Evolutionary conservation across 2,113 vertebrate species (phyloP), one percentile per base, ranked within the genome.

Genomic region (Vidua chalybeata): DNA sequence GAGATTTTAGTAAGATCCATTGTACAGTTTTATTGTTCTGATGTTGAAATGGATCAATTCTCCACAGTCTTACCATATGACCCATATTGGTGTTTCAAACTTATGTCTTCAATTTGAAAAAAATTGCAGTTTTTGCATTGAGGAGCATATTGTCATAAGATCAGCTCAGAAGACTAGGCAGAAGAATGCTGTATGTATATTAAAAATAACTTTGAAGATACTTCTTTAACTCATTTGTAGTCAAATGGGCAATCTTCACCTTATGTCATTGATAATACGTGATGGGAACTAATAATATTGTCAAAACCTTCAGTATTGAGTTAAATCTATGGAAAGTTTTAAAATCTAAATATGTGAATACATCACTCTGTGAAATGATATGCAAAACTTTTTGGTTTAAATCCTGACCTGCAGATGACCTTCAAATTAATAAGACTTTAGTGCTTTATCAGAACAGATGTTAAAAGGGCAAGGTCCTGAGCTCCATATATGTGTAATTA

Each of bases 361-460:
- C 4, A 64, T 73, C 1, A 28, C 73, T 77, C 73, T 48, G 3
- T 64, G 20, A 95, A 94, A 94, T 84, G 3, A 64, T 76, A 72
- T 77, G 75, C 69, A 87, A 89, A 88, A 89, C 56, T 61, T 94
- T 89, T 78, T 87, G 23, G 23, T 84, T 95, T 96, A 96, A 96
- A 91, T 96, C 64, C 77, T 97, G 93, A 96, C 92, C 88, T 96
- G 94, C 72, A 71, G 74, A 61, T 97, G 93, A 98, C 82, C 84
- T 96, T 87, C 88, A 92, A 91, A 97, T 97, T 96, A 95, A 85
- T 92, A 97, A 90, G 91, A 67, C 80, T 93, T 95, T 62, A 66
- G 64, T 95, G 84, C 79, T 95, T 97, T 93, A 95, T 95, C 69
- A 75, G 96, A 97, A 84, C 96, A 97, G 93, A 97, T 97, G 96